A percentile compares a stretch with the other conserved stretches of the same genome.
Conservation (phyloP, 2,888 invertebrate genomes). For the Fissipunctia ypsillon region DNA sequence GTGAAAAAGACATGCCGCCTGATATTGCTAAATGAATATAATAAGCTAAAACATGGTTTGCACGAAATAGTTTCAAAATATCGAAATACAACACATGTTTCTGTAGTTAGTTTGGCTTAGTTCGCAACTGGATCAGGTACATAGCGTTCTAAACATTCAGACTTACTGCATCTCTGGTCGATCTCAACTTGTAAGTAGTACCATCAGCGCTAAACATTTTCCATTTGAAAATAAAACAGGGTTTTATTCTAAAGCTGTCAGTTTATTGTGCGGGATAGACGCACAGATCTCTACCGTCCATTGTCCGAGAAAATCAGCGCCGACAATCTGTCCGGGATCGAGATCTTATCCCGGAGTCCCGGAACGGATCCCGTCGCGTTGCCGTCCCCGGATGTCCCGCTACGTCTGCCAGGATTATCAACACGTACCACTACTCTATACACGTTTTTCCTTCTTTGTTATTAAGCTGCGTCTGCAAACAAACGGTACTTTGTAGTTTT, state of each 20-base stretch:
- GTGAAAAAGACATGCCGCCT: slow-evolving; percentile 69
- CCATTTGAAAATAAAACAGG: slow-evolving; percentile 51
- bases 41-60: slow-evolving; percentile 54
- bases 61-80: slow-evolving; percentile 33
- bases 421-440: slow-evolving; percentile 77
- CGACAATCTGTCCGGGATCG: slow-evolving; percentile 82
- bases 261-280: slow-evolving; percentile 76
- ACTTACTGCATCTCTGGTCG: slow-evolving; percentile 11
- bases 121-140: slow-evolving; percentile 14
- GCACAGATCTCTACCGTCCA: slow-evolving; percentile 74
- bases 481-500: slow-evolving; percentile 54
- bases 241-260: slow-evolving; percentile 80
- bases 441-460: slow-evolving; percentile 78
- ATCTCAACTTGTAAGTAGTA: slow-evolving; percentile 18
- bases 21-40: slow-evolving; percentile 67
- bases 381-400: slow-evolving; percentile 79
- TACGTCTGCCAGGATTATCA: slow-evolving; percentile 85
- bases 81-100: slow-evolving; percentile 9
- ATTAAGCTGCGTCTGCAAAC: slow-evolving; percentile 70
- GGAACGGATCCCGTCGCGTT: slow-evolving; percentile 78
- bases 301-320: slow-evolving; percentile 83
- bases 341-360: slow-evolving; percentile 79
- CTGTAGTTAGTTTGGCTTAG: slow-evolving; percentile 15
- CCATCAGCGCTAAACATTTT: slow-evolving; percentile 43
- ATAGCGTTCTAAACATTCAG: slow-evolving; percentile 4